A percentile compares a stretch with the other conserved stretches of the same genome.
phyloP scores from a whole-genome alignment of 2,797 vertebrate species.

The Netta rufina region DNA sequence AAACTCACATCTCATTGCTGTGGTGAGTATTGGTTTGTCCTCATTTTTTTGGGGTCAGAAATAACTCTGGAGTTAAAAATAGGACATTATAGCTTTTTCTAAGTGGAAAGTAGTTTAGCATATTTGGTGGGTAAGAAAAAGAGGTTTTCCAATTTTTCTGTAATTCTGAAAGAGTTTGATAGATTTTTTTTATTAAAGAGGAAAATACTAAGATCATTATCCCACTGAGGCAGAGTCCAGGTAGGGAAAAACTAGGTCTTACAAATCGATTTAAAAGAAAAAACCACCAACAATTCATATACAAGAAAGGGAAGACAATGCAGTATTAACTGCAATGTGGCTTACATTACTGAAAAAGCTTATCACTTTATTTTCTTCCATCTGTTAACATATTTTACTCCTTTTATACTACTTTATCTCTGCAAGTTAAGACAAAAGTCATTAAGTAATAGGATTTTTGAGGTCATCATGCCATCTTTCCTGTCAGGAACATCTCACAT shows the following conservation, averaged over 20 bases:
- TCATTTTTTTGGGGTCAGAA: neutral
- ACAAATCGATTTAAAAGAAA: neutral
- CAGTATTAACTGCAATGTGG: neutral
- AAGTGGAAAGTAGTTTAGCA: neutral
- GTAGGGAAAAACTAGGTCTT: neutral
- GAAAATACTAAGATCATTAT: neutral
- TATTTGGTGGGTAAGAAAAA: neutral
- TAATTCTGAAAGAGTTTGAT: neutral
- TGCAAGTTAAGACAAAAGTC: neutral
- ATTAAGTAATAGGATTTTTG: neutral
- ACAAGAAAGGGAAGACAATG: neutral
- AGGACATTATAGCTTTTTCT: neutral
- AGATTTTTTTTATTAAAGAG: neutral
- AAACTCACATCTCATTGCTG: neutral
- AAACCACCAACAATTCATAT: neutral
- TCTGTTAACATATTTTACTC: neutral
- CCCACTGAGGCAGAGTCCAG: neutral
- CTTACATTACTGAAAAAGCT: neutral
- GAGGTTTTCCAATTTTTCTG: neutral
- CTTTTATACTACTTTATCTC: neutral
- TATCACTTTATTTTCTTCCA: neutral
- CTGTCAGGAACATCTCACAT: fast-evolving
- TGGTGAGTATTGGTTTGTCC: neutral
- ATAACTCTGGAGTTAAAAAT: neutral
- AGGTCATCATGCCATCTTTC: neutral